phyloP scores from a whole-genome alignment of 2,113 vertebrate genomes.

The human (Homo sapiens) region GRCh38 chr1:3283501-3284000 shows the following conservation, averaged over 20 bases:
- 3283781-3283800: neutral
- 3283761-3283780: neutral
- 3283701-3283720: too few species aligned
- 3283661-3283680: too few species aligned
- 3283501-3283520: rapidly evolving
- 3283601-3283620: neutral
- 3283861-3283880: too few species aligned
- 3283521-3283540: neutral
- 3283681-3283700: too few species aligned
- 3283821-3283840: too few species aligned
- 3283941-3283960: rapidly evolving
- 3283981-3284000: neutral
- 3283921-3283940: rapidly evolving
- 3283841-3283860: neutral
- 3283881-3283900: rapidly evolving
- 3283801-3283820: neutral
- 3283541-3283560: neutral
- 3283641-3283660: neutral
- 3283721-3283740: rapidly evolving
- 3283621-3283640: neutral
- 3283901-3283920: rapidly evolving
- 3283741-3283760: neutral
- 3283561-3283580: neutral
- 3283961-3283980: rapidly evolving
- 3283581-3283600: neutral